Evolutionary conservation across 2,797 vertebrate genomes (phyloP).

Genomic region (Acrossocheilus fasciatus): DNA sequence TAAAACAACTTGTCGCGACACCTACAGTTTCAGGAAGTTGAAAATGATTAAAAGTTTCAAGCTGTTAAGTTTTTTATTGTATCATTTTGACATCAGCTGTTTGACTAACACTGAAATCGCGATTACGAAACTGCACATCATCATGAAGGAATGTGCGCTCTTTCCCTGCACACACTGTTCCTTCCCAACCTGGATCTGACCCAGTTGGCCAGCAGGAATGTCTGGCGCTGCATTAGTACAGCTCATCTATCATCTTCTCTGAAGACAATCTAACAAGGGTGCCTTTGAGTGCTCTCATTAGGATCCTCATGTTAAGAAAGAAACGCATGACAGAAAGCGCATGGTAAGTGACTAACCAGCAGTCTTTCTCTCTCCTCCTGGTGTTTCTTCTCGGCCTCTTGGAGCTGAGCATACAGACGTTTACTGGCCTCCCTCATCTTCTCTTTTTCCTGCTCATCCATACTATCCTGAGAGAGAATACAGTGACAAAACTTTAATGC

Average conservation of each 20-base stretch:
- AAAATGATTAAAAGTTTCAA: not conserved
- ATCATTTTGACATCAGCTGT: not conserved
- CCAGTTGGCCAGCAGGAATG: constrained; percentile 9
- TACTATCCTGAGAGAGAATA: constrained; percentile 68
- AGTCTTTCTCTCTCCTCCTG: constrained; percentile 83
- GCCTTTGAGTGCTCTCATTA: not conserved
- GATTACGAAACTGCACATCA: constrained; percentile 15
- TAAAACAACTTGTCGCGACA: not conserved
- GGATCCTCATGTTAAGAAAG: not conserved
- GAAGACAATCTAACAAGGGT: not conserved
- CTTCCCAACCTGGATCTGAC: constrained; percentile 15
- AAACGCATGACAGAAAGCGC: not conserved
- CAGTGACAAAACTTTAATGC: not conserved
- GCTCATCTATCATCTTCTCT: constrained; percentile 11
- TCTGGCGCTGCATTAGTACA: not conserved
- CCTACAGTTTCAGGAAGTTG: not conserved
- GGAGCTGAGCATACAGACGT: constrained; percentile 83
- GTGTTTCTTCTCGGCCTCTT: constrained; percentile 85
- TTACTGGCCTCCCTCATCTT: constrained; percentile 84
- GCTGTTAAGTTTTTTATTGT: not conserved
- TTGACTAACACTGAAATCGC: not conserved
- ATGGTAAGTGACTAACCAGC: constrained; percentile 77
- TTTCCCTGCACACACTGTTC: constrained; percentile 29
- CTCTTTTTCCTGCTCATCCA: constrained; percentile 78
- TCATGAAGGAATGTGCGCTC: constrained; percentile 6